Evolutionary conservation across 2,888 invertebrate species (phyloP).

Genomic region (Chrysodeixis includens): DNA sequence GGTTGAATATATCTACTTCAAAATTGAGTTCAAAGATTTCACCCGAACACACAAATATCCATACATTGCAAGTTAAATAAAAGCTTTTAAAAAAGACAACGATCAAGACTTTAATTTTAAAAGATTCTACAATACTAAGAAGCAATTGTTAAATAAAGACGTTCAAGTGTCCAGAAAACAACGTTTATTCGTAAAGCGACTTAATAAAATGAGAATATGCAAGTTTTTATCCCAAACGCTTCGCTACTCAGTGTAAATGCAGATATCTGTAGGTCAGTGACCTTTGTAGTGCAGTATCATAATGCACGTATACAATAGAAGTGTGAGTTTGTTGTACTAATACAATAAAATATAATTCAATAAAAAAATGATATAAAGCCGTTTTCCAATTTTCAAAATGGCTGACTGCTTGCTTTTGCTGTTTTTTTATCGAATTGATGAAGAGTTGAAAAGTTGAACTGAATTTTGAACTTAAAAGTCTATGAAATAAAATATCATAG

Average conservation of each 20-base stretch:
- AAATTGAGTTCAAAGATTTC: too few relatives aligned
- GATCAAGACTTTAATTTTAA: slow-evolving; percentile 2
- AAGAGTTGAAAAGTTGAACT: too few relatives aligned
- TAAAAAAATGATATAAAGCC: too few relatives aligned
- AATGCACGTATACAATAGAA: slow-evolving; percentile 27
- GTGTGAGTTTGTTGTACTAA: slow-evolving; percentile 11
- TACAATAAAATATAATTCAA: not conserved
- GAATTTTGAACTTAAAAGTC: too few relatives aligned
- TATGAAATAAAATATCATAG: too few relatives aligned
- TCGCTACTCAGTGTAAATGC: slow-evolving; percentile 53
- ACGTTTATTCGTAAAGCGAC: slow-evolving; percentile 30
- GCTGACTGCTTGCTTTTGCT: too few relatives aligned
- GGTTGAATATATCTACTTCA: too few relatives aligned
- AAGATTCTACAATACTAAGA: slow-evolving; percentile 1
- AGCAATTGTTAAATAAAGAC: slow-evolving; percentile 33
- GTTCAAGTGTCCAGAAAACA: slow-evolving; percentile 26
- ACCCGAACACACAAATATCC: too few relatives aligned
- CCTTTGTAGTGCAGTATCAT: slow-evolving; percentile 40
- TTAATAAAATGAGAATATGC: slow-evolving; percentile 44
- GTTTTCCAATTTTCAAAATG: too few relatives aligned
- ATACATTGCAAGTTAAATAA: too few relatives aligned
- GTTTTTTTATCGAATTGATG: too few relatives aligned
- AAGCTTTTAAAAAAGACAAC: too few relatives aligned
- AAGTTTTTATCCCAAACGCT: slow-evolving; percentile 55
- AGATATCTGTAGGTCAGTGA: slow-evolving; percentile 52